phyloP scores from a whole-genome alignment of 2,888 invertebrate species.

The Eupithecia tripunctaria region DNA sequence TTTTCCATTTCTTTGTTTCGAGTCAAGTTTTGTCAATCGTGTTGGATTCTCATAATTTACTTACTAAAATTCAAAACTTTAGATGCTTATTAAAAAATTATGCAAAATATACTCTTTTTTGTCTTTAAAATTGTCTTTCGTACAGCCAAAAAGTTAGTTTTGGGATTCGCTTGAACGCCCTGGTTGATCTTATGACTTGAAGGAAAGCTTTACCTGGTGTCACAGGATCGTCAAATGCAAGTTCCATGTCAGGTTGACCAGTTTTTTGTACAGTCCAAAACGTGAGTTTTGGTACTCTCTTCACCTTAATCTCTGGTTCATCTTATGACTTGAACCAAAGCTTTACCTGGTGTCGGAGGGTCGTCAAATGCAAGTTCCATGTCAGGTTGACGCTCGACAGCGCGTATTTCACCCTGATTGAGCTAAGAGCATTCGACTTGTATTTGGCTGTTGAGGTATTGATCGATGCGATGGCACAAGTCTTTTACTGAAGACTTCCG shows the following conservation, averaged over 20 bases:
- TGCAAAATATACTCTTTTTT: too few species aligned
- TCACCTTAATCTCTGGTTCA: too few species aligned
- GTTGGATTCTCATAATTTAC: too few species aligned
- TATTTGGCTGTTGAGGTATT: background rate
- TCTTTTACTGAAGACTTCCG: background rate
- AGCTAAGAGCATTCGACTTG: conserved; percentile 19
- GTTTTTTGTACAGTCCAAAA: too few species aligned
- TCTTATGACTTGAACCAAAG: conserved; percentile 20
- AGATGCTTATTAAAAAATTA: too few species aligned
- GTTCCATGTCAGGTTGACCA: conserved; percentile 27
- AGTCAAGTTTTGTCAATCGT: too few species aligned
- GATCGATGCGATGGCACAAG: background rate
- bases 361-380: conserved; percentile 34
- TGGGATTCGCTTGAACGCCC: too few species aligned
- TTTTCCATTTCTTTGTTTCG: too few species aligned
- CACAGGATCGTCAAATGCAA: conserved; percentile 27
- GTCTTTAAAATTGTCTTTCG: too few species aligned
- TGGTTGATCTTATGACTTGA: conserved; percentile 18
- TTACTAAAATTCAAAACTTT: too few species aligned
- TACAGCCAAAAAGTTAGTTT: too few species aligned
- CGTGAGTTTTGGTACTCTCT: too few species aligned
- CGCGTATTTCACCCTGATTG: conserved; percentile 22
- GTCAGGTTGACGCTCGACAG: conserved; percentile 25
- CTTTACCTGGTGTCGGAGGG: conserved; percentile 11
- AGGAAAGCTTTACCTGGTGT: conserved; percentile 12